Conservation (phyloP, 2,888 invertebrate species). For the Aproaerema taeniolella region DNA sequence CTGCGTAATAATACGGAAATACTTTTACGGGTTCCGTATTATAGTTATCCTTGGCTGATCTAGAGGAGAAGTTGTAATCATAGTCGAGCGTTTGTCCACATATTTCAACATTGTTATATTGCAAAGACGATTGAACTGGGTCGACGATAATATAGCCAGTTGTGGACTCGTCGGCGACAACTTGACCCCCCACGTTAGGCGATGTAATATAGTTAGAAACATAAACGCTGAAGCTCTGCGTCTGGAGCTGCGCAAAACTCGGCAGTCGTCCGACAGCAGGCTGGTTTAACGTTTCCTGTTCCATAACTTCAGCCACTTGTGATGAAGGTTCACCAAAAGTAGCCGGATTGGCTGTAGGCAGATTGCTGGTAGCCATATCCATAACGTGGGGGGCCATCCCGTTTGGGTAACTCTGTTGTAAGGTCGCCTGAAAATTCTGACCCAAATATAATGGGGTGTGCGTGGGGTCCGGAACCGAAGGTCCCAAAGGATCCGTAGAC, state of each 20-base stretch:
- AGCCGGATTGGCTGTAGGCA: conserved; percentile 85
- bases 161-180: conserved; percentile 72
- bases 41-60: conserved; percentile 56
- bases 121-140: conserved; percentile 54
- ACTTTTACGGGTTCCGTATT: conserved; percentile 49
- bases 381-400: conserved; percentile 91
- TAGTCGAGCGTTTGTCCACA: conserved; percentile 52
- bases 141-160: conserved; percentile 66
- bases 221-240: conserved; percentile 75
- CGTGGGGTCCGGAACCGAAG: conserved; percentile 77
- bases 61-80: conserved; percentile 57
- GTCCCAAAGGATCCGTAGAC: conserved; percentile 78
- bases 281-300: conserved; percentile 62
- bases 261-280: conserved; percentile 74
- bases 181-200: conserved; percentile 89
- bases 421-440: conserved; percentile 78
- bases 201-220: conserved; percentile 77
- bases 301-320: conserved; percentile 67
- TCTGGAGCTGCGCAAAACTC: conserved; percentile 81
- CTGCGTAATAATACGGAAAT: conserved; percentile 56
- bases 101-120: conserved; percentile 52
- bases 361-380: conserved; percentile 84
- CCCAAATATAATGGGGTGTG: conserved; percentile 79
- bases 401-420: conserved; percentile 87
- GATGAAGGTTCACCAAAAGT: conserved; percentile 86